These are phyloP conservation scores for Limnephilus marmoratus DNA, from an alignment of 2,888 invertebrate genomes.

Conservation along the genomic window DNA sequence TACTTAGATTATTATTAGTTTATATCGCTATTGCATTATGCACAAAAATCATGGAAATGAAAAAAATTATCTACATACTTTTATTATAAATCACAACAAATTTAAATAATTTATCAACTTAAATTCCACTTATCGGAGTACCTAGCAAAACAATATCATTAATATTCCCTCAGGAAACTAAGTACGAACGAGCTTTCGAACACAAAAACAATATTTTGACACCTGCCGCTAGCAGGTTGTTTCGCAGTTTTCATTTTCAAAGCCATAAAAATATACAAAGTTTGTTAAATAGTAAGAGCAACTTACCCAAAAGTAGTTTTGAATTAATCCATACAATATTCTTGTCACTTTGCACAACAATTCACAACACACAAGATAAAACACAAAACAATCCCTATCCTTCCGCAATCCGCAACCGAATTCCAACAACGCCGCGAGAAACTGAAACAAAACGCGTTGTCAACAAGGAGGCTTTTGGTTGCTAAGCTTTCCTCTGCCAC, in stretches of 20 bases:
- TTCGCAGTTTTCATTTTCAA: neutral
- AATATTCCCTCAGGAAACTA: neutral
- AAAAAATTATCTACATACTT: neutral
- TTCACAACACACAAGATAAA: slow-evolving; percentile 21
- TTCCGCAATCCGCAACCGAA: neutral
- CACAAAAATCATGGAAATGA: neutral
- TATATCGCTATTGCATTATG: neutral
- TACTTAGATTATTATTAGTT: neutral
- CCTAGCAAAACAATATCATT: neutral
- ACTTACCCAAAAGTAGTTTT: slow-evolving; percentile 34
- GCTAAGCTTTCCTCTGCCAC: slow-evolving; percentile 11
- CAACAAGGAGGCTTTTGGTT: slow-evolving; percentile 2
- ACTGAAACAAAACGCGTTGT: slow-evolving; percentile 47
- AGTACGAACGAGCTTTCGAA: slow-evolving; percentile 6
- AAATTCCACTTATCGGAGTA: neutral
- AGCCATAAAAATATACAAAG: neutral
- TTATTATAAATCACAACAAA: neutral
- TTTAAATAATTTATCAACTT: neutral
- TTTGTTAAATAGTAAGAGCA: neutral
- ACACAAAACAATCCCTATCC: neutral
- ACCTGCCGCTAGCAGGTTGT: slow-evolving; percentile 44
- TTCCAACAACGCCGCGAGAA: slow-evolving; percentile 6
- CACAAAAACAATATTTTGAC: slow-evolving; percentile 25
- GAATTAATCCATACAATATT: slow-evolving; percentile 33
- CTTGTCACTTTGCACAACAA: slow-evolving; percentile 33